Evolutionary conservation across 2,797 vertebrate species (phyloP), one percentile per base, ranked within the genome.

Genomic region (Aldrovandia affinis): DNA sequence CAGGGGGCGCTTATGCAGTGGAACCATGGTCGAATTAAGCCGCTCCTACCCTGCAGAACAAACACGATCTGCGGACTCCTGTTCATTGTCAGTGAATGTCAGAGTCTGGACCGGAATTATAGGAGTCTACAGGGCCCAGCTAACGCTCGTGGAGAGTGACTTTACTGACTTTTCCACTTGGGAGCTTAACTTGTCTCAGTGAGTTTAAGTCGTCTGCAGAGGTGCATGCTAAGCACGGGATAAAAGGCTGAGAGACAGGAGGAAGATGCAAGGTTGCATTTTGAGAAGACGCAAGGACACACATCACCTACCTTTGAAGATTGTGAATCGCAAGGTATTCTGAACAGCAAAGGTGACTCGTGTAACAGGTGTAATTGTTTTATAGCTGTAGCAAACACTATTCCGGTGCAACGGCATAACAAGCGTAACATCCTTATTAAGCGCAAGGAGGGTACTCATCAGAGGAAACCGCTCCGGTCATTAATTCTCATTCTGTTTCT

Each of bases 391-490:
- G 52, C 39, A 44, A 57, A 59, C 73, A 44, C 12, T 39, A 77
- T 39, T 30, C 33, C 42, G 54, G 55, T 44, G n/a, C 54, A 20
- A 14, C 18, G 42, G 36, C 22, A 47, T 77, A 77, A 33, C 54
- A 83, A 22, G 52, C 15, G 39, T 78, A 10, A 36, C 36, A 61
- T 63, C n/a, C 82, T 77, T 36, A 42, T 83, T 28, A 77, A 44
- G 36, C 61, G 30, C 25, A 59, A 61, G 73, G 73, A 83, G n/a
- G 54, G 54, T n/a, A 68, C 65, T 36, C 44, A 81, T 47, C 42
- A 65, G 55, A 65, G 42, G 59, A n/a, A 87, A 39, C 73, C 59
- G 73, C 52, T 70, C 61, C 28, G 44, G 30, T 86, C 81, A 86
- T 84, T 81, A 80, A 83, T 85, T 82, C 14, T 68, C 79, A 81